Percentiles rank a stretch among this genome's conserved stretches.
Evolutionary conservation across 1,140 invertebrate species (phyloP).

Genomic region (Bombus breviceps): DNA sequence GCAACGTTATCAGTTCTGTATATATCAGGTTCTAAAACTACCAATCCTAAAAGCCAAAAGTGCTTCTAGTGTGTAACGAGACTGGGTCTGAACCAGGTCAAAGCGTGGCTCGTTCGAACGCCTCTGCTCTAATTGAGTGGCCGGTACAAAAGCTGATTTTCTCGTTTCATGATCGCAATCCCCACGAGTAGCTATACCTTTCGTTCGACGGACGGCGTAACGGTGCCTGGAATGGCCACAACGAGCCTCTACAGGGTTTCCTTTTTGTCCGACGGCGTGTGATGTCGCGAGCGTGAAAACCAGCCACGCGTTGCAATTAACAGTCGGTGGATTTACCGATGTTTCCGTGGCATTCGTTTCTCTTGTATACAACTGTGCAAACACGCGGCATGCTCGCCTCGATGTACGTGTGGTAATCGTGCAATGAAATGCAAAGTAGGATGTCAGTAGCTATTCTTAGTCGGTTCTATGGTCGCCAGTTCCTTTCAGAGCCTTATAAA

Average conservation of each 20-base stretch:
- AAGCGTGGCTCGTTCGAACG: background rate
- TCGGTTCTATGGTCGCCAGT: background rate
- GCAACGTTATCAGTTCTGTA: too few relatives aligned
- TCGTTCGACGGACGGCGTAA: conserved; percentile 21
- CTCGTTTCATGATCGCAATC: conserved; percentile 28
- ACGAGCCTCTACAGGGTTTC: background rate
- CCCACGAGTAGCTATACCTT: background rate
- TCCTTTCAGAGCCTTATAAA: background rate
- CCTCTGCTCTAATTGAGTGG: background rate
- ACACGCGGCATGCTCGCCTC: background rate
- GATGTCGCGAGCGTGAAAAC: conserved; percentile 9
- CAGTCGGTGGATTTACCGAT: too few relatives aligned
- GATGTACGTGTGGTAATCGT: background rate
- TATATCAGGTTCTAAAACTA: too few relatives aligned
- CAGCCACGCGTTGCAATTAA: conserved; percentile 20
- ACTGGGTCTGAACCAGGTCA: background rate
- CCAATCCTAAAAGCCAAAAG: too few relatives aligned
- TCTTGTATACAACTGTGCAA: background rate
- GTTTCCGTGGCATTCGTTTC: background rate
- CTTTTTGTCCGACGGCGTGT: too few relatives aligned
- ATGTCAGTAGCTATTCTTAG: conserved; percentile 14
- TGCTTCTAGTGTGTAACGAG: too few relatives aligned
- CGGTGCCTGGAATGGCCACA: background rate
- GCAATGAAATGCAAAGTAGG: conserved; percentile 1
- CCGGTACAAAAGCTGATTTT: conserved; percentile 34